These are phyloP conservation scores for Anagyrus pseudococci DNA, from an alignment of 2,888 invertebrate genomes.

Conservation along the genomic window DNA sequence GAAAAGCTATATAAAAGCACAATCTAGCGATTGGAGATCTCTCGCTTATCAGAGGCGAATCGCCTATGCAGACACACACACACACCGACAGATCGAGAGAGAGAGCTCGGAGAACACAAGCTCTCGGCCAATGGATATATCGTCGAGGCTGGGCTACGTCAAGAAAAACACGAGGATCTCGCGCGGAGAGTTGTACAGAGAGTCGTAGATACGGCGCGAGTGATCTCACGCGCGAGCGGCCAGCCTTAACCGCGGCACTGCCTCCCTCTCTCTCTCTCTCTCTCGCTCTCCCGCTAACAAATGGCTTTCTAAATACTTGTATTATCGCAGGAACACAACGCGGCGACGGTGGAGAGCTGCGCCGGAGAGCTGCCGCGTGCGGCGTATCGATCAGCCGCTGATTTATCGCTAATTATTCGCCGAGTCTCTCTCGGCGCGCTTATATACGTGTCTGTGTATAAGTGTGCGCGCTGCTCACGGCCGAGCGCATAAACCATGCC, in stretches of 20 bases:
- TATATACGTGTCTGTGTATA: neutral
- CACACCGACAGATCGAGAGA: too few relatives aligned
- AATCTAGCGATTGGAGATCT: too few relatives aligned
- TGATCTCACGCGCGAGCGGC: slow-evolving; percentile 26
- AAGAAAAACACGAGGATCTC: too few relatives aligned
- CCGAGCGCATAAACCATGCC: slow-evolving; percentile 25
- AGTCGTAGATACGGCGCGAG: neutral
- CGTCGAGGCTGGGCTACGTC: too few relatives aligned
- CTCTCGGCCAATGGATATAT: too few relatives aligned
- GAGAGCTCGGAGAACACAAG: too few relatives aligned
- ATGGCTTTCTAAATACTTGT: slow-evolving; percentile 43
- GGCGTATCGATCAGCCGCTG: slow-evolving; percentile 42
- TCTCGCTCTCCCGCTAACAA: slow-evolving; percentile 5
- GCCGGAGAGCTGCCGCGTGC: neutral
- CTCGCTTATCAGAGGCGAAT: too few relatives aligned
- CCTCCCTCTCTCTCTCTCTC: too few relatives aligned
- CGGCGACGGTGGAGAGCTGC: neutral
- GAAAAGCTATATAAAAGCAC: too few relatives aligned
- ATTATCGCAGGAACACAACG: slow-evolving; percentile 33
- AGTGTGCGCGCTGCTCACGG: slow-evolving; percentile 38
- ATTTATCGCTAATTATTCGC: slow-evolving; percentile 48
- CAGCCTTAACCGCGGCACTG: too few relatives aligned
- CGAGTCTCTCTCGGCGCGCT: too few relatives aligned
- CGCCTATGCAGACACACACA: too few relatives aligned
- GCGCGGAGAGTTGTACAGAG: neutral